Conservation (phyloP, 2,113 vertebrate species). For the Lasiurus cinereus region DNA sequence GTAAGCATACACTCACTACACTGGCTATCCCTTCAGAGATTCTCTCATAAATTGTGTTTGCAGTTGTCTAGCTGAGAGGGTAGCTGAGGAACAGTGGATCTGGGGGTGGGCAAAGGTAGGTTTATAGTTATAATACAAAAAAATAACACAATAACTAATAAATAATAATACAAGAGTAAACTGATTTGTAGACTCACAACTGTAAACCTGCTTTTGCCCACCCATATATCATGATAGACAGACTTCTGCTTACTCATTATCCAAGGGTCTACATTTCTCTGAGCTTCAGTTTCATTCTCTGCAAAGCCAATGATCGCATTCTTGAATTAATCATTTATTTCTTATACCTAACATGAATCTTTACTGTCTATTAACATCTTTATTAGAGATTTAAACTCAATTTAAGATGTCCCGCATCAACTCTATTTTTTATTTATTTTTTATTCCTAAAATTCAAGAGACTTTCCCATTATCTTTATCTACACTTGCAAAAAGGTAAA, state of each 20-base stretch:
- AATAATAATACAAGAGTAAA: background rate
- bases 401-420: background rate
- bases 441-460: background rate
- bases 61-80: background rate
- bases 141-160: background rate
- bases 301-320: background rate
- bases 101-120: background rate
- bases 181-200: background rate
- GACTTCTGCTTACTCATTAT: background rate
- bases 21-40: background rate
- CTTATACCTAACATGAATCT: background rate
- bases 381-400: background rate
- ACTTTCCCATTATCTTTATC: background rate
- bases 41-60: background rate
- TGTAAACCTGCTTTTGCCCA: background rate
- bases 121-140: background rate
- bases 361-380: background rate
- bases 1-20: background rate
- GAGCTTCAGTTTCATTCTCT: background rate
- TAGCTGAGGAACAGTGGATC: background rate
- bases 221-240: background rate
- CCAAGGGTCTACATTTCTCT: background rate
- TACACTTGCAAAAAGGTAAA: background rate
- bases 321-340: slow-evolving; percentile 15
- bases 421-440: background rate